Conservation (phyloP, 2,888 invertebrate genomes). For the Caenorhabditis wallacei region DNA sequence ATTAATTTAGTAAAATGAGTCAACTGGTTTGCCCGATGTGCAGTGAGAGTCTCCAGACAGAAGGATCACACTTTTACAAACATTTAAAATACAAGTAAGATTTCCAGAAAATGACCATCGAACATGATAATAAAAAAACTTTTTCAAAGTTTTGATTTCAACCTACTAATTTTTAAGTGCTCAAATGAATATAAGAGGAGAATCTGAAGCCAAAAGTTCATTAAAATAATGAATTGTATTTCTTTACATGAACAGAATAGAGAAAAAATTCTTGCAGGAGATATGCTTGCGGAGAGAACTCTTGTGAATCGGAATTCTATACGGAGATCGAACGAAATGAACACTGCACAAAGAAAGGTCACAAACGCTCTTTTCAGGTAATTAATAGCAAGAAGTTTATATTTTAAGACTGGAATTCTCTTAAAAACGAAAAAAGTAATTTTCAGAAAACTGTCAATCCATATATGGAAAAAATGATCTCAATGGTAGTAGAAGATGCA, state of each 20-base stretch:
- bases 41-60: constrained; percentile 12
- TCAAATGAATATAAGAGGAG: too few relatives aligned
- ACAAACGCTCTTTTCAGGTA: constrained; percentile 57
- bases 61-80: constrained; percentile 32
- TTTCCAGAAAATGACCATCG: too few relatives aligned
- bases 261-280: constrained; percentile 14
- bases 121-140: too few relatives aligned
- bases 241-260: too few relatives aligned
- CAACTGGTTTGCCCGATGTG: constrained; percentile 47
- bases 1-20: constrained; percentile 10
- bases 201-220: too few relatives aligned
- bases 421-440: background rate
- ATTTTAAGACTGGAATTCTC: too few relatives aligned
- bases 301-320: constrained; percentile 38
- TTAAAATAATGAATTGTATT: too few relatives aligned
- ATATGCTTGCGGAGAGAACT: constrained; percentile 34
- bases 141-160: too few relatives aligned
- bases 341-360: constrained; percentile 31
- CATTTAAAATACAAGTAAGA: constrained; percentile 60
- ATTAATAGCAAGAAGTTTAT: background rate
- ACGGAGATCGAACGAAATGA: constrained; percentile 37
- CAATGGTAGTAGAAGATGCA: constrained; percentile 31
- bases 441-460: constrained; percentile 43
- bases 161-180: too few relatives aligned
- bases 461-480: constrained; percentile 49